Evolutionary conservation across 2,113 vertebrate genomes (phyloP).

Genomic region (Toxostoma redivivum): DNA sequence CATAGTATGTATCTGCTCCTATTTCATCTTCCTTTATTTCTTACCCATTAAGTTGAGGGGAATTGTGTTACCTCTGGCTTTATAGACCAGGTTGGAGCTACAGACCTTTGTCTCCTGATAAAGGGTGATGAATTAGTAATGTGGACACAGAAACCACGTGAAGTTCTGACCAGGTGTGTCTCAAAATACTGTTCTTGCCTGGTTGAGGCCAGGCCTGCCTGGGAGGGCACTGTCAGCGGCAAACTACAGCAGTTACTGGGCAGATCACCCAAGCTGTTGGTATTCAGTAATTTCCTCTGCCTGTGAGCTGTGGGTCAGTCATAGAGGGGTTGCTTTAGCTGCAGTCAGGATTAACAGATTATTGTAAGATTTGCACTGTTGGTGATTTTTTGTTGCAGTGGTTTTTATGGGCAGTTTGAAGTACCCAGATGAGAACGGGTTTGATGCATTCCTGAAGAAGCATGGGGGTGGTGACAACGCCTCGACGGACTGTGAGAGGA

Average conservation of each 20-base stretch:
- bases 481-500: conserved; percentile 94
- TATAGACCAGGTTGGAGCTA: not conserved
- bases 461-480: conserved; percentile 94
- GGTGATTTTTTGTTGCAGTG: conserved; percentile 77
- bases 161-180: not conserved
- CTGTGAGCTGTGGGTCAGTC: not conserved
- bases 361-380: not conserved
- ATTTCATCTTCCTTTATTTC: not conserved
- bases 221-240: not conserved
- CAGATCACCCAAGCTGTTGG: not conserved
- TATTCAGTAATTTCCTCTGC: not conserved
- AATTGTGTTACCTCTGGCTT: not conserved
- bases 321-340: not conserved
- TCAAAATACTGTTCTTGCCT: not conserved
- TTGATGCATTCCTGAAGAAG: conserved; percentile 94
- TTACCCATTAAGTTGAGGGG: not conserved
- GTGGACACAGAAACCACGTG: not conserved
- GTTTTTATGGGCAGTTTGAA: conserved; percentile 98
- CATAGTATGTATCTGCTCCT: conserved; percentile 84
- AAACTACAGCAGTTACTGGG: not conserved
- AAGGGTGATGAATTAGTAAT: not conserved
- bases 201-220: not conserved
- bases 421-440: conserved; percentile 94
- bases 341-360: not conserved
- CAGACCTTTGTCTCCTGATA: not conserved